Conservation (phyloP, 2,113 vertebrate species). For the Menura novaehollandiae region DNA sequence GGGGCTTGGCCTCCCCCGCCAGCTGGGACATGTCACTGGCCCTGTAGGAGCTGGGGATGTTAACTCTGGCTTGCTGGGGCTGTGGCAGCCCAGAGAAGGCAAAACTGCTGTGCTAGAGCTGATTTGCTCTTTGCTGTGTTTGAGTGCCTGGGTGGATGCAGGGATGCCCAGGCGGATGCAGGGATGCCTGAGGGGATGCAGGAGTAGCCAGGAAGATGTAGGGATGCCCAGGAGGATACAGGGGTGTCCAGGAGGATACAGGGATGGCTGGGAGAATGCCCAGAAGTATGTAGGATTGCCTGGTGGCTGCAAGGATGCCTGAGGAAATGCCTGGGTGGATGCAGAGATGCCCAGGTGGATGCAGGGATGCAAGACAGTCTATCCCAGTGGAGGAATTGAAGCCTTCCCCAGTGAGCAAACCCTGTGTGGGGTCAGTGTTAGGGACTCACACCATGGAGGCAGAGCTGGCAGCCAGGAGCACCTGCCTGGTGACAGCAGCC, state of each 20-base stretch:
- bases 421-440: not conserved
- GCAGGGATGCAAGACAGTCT: not conserved
- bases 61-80: not conserved
- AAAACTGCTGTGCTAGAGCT: not conserved
- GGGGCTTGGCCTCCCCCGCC: not conserved
- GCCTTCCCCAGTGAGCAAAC: not conserved
- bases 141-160: not conserved
- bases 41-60: not conserved
- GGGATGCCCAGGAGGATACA: not conserved
- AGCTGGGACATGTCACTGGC: not conserved
- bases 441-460: fast-evolving
- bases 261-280: not conserved
- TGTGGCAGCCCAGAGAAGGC: not conserved
- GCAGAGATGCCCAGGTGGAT: not conserved
- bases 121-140: not conserved
- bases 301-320: not conserved
- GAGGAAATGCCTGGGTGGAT: not conserved
- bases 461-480: not conserved
- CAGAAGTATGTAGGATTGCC: not conserved
- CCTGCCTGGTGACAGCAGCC: not conserved
- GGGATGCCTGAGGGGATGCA: not conserved
- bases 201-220: not conserved
- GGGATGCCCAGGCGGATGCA: not conserved
- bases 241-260: not conserved
- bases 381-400: not conserved